These are phyloP conservation scores for Cataglyphis hispanica DNA, from an alignment of 1,140 invertebrate species.

Conservation along the genomic window DNA sequence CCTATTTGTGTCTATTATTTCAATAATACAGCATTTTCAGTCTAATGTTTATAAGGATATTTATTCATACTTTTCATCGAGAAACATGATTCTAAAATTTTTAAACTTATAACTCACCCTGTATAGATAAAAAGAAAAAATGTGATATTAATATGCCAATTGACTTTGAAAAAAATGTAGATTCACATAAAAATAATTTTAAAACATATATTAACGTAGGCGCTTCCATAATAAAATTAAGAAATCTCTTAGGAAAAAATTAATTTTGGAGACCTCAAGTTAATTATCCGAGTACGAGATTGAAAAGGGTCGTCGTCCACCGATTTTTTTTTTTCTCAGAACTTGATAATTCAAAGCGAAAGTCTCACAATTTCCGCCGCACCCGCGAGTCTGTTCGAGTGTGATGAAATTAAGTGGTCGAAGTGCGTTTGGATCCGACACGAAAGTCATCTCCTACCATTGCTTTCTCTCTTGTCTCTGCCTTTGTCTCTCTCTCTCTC, in stretches of 20 bases:
- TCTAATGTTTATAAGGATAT: too few relatives aligned
- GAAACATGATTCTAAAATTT: too few relatives aligned
- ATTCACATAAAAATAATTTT: background rate
- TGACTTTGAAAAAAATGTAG: background rate
- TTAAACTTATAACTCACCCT: too few relatives aligned
- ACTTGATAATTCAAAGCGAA: constrained; percentile 54
- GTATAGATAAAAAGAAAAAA: background rate
- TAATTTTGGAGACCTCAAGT: constrained; percentile 2
- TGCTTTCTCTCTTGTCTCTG: background rate
- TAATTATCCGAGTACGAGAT: constrained; percentile 36
- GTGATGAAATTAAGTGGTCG: constrained; percentile 72
- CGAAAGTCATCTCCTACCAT: constrained; percentile 43
- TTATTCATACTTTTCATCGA: too few relatives aligned
- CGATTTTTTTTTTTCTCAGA: constrained; percentile 38
- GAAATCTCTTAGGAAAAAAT: background rate
- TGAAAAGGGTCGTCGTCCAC: background rate
- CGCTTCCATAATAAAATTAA: constrained; percentile 1
- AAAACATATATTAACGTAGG: background rate
- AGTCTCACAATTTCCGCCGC: constrained; percentile 44
- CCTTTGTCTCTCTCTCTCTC: too few relatives aligned
- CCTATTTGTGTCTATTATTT: too few relatives aligned
- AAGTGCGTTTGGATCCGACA: constrained; percentile 52
- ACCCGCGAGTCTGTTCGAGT: constrained; percentile 41
- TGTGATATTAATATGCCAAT: background rate
- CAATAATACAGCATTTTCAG: too few relatives aligned